phyloP scores from a whole-genome alignment of 2,113 vertebrate species.

The Noctilio leporinus region DNA sequence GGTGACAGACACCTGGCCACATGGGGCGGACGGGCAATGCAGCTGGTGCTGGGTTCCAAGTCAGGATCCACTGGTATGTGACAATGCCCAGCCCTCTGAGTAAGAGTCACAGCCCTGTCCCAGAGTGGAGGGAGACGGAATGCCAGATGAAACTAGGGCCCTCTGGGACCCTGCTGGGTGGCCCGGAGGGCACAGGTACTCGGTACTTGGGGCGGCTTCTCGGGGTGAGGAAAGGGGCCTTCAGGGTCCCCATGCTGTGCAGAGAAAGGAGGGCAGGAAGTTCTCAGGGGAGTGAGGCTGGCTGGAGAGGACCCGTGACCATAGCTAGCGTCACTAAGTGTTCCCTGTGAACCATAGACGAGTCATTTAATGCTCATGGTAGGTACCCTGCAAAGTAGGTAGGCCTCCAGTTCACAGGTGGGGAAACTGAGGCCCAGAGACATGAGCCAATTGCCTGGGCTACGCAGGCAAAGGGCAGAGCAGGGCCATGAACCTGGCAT shows the following conservation, averaged over 20 bases:
- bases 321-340: rapidly evolving
- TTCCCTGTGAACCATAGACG: rapidly evolving
- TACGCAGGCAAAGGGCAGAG: background rate
- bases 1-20: no score
- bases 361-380: rapidly evolving
- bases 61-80: rapidly evolving
- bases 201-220: background rate
- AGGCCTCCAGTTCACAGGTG: background rate
- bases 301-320: background rate
- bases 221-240: rapidly evolving
- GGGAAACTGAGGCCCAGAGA: background rate
- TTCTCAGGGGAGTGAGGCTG: no score
- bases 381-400: rapidly evolving
- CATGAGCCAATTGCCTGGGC: background rate
- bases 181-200: rapidly evolving
- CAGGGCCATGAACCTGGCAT: no score
- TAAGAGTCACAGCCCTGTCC: background rate
- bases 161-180: rapidly evolving
- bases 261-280: rapidly evolving
- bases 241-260: rapidly evolving
- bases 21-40: rapidly evolving
- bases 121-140: background rate
- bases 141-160: rapidly evolving
- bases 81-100: no score
- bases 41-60: background rate